Evolutionary conservation across 2,888 invertebrate species (phyloP), one percentile per base, ranked within the genome.

Genomic region (Bombylius major): DNA sequence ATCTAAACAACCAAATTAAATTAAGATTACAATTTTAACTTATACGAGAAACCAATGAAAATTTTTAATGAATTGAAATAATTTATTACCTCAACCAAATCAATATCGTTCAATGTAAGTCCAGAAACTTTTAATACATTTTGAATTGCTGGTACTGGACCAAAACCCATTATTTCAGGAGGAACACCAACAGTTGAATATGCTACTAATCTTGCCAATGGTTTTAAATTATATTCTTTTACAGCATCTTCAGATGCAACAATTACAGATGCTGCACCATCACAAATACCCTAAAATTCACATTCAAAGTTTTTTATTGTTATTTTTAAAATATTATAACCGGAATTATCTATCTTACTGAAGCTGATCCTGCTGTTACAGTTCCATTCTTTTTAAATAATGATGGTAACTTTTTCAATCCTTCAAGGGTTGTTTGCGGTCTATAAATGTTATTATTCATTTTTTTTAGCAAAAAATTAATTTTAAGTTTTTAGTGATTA

Each of bases 141-240:
- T 67, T 85, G 80, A 54, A 98, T 97, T 31, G 99, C 95, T 1
- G 94, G 89, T 31, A 90, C 95, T 5, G 98, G 98, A 0, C 97
- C 97, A 64, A 96, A 87, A 55, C 97, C 98, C 98, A 99, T 99
- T 66, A 99, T 94, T 69, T 85, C 86, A 48, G 99, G 99, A 65
- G 97, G 97, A 50, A 96, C 96, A 54, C 96, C 96, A 60, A 95
- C 90, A 65, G 86, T 81, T n/a, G 90, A 84, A 77, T 92, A 99
- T 47, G 88, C 94, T 9, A 92, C 86, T 23, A 99, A 77, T 58
- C 96, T 82, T 1, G 96, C 98, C 55, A 99, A 76, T 0, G 98
- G 98, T 67, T 83, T 90, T 51, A 97, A 78, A 62, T 83, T 84
- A 66, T 87, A 78, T 64, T 84, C 75, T 69, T 88, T 87, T 0